phyloP scores from a whole-genome alignment of 2,113 vertebrate species.

The Boleophthalmus pectinirostris region DNA sequence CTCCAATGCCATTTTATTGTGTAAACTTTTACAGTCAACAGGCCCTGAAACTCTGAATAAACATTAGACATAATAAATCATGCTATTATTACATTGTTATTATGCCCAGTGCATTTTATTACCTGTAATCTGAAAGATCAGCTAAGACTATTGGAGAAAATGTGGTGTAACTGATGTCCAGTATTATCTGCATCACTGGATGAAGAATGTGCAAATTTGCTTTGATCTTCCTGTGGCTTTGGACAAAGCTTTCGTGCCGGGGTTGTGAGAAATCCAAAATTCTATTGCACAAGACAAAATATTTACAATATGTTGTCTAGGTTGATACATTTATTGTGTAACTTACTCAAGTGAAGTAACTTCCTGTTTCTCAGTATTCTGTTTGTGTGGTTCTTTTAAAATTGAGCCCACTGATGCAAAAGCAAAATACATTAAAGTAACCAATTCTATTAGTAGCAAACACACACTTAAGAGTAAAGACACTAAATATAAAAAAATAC shows the following conservation, averaged over 20 bases:
- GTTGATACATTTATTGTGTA: background rate
- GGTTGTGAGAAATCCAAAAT: constrained; percentile 81
- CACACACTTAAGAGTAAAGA: background rate
- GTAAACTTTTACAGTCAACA: constrained; percentile 69
- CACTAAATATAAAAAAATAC: constrained; percentile 68
- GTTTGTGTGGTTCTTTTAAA: constrained; percentile 77
- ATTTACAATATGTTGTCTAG: background rate
- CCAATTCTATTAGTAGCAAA: background rate
- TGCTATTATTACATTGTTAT: background rate
- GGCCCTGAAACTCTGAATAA: constrained; percentile 50
- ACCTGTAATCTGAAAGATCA: constrained; percentile 87
- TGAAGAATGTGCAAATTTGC: constrained; percentile 85
- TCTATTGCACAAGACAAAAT: constrained; percentile 66
- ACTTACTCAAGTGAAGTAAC: constrained; percentile 82
- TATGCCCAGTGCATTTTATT: constrained; percentile 25
- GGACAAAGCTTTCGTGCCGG: constrained; percentile 81
- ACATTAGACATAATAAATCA: background rate
- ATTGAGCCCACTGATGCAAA: constrained; percentile 75
- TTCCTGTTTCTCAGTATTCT: constrained; percentile 68
- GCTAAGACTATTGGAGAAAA: constrained; percentile 81
- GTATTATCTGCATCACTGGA: constrained; percentile 81
- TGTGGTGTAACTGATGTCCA: constrained; percentile 80
- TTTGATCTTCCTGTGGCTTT: constrained; percentile 75
- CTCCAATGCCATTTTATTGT: constrained; percentile 80
- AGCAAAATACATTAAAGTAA: constrained; percentile 19